Percentiles rank a stretch among this genome's conserved stretches.
phyloP scores from a whole-genome alignment of 2,888 invertebrate species.

The Acleris laterana region DNA sequence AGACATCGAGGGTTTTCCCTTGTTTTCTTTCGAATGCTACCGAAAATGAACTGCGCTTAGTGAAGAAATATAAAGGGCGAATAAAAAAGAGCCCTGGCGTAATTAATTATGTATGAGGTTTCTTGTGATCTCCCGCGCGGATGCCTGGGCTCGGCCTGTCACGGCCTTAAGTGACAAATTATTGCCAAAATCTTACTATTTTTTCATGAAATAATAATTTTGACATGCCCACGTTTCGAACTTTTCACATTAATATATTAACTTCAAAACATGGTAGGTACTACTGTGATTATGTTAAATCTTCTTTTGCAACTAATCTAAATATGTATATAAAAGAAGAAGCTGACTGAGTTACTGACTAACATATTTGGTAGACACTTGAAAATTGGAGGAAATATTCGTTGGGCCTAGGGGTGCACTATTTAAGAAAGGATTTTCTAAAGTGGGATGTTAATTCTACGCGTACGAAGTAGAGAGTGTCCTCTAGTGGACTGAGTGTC shows the following conservation, averaged over 20 bases:
- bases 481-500: too few species aligned
- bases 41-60: slow-evolving; percentile 60
- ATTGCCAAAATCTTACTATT: slow-evolving; percentile 60
- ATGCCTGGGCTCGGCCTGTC: slow-evolving; percentile 67
- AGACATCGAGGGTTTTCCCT: slow-evolving; percentile 56
- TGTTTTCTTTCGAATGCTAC: slow-evolving; percentile 57
- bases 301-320: too few species aligned
- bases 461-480: too few species aligned
- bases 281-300: too few species aligned
- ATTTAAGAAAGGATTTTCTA: too few species aligned
- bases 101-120: slow-evolving; percentile 82
- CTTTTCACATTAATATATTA: slow-evolving; percentile 1
- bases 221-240: slow-evolving; percentile 37
- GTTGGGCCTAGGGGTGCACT: too few species aligned
- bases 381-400: too few species aligned
- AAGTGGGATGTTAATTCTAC: too few species aligned
- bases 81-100: slow-evolving; percentile 67
- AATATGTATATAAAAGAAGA: too few species aligned
- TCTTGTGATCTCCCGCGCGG: slow-evolving; percentile 64
- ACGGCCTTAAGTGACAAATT: slow-evolving; percentile 77
- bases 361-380: too few species aligned
- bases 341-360: too few species aligned
- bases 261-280: background rate
- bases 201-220: slow-evolving; percentile 53
- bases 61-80: slow-evolving; percentile 46